Conservation (phyloP, 2,797 vertebrate species). For the Pelodytes ibericus region DNA sequence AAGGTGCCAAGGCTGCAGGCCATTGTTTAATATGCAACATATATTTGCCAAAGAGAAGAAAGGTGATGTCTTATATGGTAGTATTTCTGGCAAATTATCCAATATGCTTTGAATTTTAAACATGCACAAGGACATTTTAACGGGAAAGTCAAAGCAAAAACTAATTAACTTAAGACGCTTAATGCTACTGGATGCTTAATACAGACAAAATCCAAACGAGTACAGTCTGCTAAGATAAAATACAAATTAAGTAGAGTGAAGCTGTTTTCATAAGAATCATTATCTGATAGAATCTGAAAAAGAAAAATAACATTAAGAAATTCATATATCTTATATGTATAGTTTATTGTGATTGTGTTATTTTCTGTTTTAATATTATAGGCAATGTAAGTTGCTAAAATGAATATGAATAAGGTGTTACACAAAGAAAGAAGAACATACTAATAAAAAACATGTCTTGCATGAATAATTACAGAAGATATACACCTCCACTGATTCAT, state of each 20-base stretch:
- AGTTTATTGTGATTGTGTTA: too few species aligned
- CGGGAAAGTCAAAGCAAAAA: conserved; percentile 42
- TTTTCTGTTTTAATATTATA: too few species aligned
- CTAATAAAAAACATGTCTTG: too few species aligned
- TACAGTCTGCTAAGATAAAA: conserved; percentile 23
- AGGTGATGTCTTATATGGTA: conserved; percentile 22
- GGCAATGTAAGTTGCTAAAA: too few species aligned
- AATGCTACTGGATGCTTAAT: conserved; percentile 35
- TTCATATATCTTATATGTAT: background rate
- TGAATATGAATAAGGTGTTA: too few species aligned
- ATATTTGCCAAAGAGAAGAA: conserved; percentile 23
- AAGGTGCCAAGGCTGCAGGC: conserved; percentile 12
- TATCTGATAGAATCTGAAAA: background rate
- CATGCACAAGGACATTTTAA: conserved; percentile 43
- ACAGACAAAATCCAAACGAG: conserved; percentile 34
- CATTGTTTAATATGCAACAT: conserved; percentile 41
- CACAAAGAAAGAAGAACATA: too few species aligned
- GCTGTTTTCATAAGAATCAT: background rate
- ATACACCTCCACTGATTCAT: too few species aligned
- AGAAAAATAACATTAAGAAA: background rate
- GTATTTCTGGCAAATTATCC: conserved; percentile 40
- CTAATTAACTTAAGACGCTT: conserved; percentile 40
- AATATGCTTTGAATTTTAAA: conserved; percentile 35
- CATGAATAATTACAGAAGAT: too few species aligned
- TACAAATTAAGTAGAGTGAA: conserved; percentile 14